Conservation (phyloP, 2,113 vertebrate species). For the Edolisoma coerulescens region DNA sequence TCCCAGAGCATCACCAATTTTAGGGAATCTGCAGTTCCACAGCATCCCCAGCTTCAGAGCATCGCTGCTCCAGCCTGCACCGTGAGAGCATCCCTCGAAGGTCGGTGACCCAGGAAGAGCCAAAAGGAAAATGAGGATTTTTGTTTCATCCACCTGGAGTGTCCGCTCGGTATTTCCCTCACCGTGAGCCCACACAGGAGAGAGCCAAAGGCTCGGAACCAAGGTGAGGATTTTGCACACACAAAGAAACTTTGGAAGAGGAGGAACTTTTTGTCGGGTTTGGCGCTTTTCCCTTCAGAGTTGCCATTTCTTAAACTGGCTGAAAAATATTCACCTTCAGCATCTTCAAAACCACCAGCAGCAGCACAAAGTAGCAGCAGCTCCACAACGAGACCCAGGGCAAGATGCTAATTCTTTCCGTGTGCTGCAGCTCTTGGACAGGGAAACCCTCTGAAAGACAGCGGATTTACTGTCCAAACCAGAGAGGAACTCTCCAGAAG, state of each 20-base stretch:
- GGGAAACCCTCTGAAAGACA: not conserved
- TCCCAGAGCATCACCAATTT: too few species aligned
- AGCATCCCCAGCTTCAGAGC: rapidly evolving
- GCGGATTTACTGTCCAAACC: constrained; percentile 5
- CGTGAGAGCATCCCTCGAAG: rapidly evolving
- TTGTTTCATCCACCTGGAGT: not conserved
- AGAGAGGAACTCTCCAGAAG: constrained; percentile 48
- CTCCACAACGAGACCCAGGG: not conserved
- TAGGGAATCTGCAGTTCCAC: too few species aligned
- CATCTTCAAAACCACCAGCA: not conserved
- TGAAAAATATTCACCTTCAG: not conserved
- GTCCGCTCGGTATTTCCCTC: rapidly evolving
- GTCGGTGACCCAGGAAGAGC: rapidly evolving
- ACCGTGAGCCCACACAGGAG: not conserved
- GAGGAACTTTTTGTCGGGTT: not conserved
- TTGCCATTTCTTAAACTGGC: not conserved
- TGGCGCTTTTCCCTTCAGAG: not conserved
- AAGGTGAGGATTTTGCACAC: rapidly evolving
- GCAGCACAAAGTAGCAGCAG: not conserved
- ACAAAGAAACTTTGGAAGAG: rapidly evolving
- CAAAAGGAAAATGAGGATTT: not conserved
- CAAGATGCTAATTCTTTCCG: constrained; percentile 28
- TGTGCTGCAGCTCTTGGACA: constrained; percentile 33
- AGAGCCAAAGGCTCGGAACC: too few species aligned
- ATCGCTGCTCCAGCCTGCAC: not conserved